Evolutionary conservation across 2,888 invertebrate species (phyloP).

Genomic region (Halictus quadricinctus): DNA sequence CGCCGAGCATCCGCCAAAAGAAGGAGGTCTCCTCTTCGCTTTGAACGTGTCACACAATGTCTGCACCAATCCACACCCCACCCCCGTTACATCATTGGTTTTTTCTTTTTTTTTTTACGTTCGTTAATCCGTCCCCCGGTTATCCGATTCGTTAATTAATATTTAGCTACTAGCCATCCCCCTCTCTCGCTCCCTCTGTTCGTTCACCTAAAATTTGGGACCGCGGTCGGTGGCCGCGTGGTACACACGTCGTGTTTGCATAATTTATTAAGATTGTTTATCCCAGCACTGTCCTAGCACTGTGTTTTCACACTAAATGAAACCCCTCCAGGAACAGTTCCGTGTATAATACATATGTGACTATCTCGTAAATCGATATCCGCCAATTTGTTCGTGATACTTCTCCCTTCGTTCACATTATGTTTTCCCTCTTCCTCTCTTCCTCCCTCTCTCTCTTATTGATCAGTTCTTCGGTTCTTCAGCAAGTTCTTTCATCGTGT

Average conservation of each 20-base stretch:
- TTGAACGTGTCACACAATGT: slow-evolving; percentile 55
- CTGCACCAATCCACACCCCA: neutral
- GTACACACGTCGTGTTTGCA: slow-evolving; percentile 61
- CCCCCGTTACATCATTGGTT: neutral
- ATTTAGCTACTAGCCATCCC: slow-evolving; percentile 68
- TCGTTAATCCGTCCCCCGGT: slow-evolving; percentile 49
- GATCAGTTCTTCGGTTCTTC: neutral
- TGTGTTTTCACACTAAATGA: slow-evolving; percentile 63
- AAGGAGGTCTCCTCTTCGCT: slow-evolving; percentile 49
- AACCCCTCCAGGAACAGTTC: slow-evolving; percentile 70
- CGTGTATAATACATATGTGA: slow-evolving; percentile 67
- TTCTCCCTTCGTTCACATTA: slow-evolving; percentile 44
- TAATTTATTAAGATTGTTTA: slow-evolving; percentile 77
- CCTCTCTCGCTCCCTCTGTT: slow-evolving; percentile 26
- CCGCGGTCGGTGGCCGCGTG: slow-evolving; percentile 45
- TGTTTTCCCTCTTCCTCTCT: slow-evolving; percentile 27
- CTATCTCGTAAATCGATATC: slow-evolving; percentile 56
- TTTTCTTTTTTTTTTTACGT: slow-evolving; percentile 37
- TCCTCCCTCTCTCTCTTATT: slow-evolving; percentile 29
- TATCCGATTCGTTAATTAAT: slow-evolving; percentile 60
- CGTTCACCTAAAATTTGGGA: slow-evolving; percentile 70
- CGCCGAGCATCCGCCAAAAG: slow-evolving; percentile 38
- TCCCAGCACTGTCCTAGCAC: slow-evolving; percentile 71
- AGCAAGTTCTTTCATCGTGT: neutral
- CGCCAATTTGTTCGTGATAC: slow-evolving; percentile 54